Percentiles rank a stretch among this genome's conserved stretches.
These are phyloP conservation scores for Pantelozetes paolii DNA, from an alignment of 2,888 invertebrate species.

Conservation along the genomic window DNA sequence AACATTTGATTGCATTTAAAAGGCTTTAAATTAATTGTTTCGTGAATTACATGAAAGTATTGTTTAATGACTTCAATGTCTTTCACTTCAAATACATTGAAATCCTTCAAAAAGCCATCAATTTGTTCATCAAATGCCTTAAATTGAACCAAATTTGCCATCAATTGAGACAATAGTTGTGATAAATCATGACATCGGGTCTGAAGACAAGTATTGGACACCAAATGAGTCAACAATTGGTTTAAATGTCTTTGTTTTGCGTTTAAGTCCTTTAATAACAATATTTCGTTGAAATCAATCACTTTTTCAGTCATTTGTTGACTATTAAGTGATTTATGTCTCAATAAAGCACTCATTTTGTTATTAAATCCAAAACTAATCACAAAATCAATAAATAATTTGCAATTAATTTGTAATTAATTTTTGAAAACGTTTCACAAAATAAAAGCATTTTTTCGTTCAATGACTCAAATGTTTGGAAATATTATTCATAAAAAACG, in stretches of 20 bases:
- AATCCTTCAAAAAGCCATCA: not conserved
- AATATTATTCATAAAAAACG: no score
- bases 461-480: no score
- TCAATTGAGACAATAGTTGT: not conserved
- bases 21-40: constrained; percentile 30
- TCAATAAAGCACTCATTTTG: no score
- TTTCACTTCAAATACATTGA: not conserved
- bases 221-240: not conserved
- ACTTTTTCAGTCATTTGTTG: not conserved
- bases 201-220: not conserved
- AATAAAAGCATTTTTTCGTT: no score
- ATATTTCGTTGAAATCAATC: not conserved
- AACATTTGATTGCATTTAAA: constrained; percentile 25
- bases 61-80: not conserved
- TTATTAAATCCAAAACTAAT: no score
- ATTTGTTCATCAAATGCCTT: not conserved
- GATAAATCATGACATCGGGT: constrained; percentile 19
- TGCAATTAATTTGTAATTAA: no score
- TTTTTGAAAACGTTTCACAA: no score
- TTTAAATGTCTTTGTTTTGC: not conserved
- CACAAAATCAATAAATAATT: no score
- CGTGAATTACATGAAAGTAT: not conserved
- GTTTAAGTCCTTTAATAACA: not conserved
- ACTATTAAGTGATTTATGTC: no score
- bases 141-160: not conserved